Percentiles rank a stretch among this genome's conserved stretches.
Conservation (phyloP, 2,888 invertebrate genomes). For the Xestoiulus laeticollis region DNA sequence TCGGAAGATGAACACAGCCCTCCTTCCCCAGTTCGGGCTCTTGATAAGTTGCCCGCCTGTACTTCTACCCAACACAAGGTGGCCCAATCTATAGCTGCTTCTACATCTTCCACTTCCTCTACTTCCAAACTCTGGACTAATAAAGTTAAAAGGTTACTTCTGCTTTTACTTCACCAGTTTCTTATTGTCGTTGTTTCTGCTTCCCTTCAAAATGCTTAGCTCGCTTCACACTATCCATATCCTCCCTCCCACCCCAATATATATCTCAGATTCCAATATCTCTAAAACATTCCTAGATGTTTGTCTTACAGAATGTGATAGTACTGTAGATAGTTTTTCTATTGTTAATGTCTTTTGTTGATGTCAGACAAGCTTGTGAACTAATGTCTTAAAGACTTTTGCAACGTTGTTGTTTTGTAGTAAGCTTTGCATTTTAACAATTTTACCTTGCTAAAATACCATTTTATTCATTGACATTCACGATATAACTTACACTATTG, state of each 20-base stretch:
- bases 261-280: neutral
- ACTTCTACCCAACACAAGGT: slow-evolving; percentile 49
- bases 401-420: neutral
- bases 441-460: neutral
- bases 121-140: slow-evolving; percentile 54
- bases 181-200: slow-evolving; percentile 50
- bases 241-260: neutral
- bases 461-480: no score
- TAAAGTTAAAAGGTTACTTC: slow-evolving; percentile 54
- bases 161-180: neutral
- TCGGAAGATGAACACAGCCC: slow-evolving; percentile 53
- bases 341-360: neutral
- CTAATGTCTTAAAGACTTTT: neutral
- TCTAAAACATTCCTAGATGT: neutral
- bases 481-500: no score
- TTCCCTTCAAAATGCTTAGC: slow-evolving; percentile 31
- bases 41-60: slow-evolving; percentile 44
- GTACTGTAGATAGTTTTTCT: neutral
- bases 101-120: slow-evolving; percentile 52
- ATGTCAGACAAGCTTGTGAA: neutral
- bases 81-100: slow-evolving; percentile 42
- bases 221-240: slow-evolving; percentile 11
- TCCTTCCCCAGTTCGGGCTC: slow-evolving; percentile 47
- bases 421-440: neutral
- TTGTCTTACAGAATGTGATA: neutral